A percentile compares a stretch with the other conserved stretches of the same genome.
phyloP scores from a whole-genome alignment of 2,888 invertebrate genomes.

The Hydropsyche betteni region DNA sequence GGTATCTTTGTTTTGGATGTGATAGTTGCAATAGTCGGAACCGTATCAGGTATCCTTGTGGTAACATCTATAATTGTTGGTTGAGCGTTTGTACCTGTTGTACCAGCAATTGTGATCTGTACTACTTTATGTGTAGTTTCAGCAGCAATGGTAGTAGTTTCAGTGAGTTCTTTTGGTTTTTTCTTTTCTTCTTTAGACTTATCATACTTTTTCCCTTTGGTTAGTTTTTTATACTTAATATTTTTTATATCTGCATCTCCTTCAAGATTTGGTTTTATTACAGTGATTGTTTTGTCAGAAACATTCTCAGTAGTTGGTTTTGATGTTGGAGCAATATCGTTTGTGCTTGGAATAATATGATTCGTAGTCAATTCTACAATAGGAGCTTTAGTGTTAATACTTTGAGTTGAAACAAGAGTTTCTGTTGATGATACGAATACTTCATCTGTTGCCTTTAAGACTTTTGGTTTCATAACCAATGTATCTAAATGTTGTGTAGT shows the following conservation, averaged over 20 bases:
- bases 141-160: not conserved
- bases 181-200: constrained; percentile 52
- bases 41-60: constrained; percentile 44
- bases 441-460: not conserved
- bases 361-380: not conserved
- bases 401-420: not conserved
- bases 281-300: constrained; percentile 12
- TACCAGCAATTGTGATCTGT: constrained; percentile 44
- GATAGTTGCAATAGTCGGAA: not conserved
- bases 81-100: constrained; percentile 34
- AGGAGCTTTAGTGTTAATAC: not conserved
- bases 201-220: constrained; percentile 51
- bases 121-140: constrained; percentile 46
- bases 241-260: constrained; percentile 41
- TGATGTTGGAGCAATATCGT: constrained; percentile 10
- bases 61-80: constrained; percentile 48
- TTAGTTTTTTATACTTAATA: constrained; percentile 44
- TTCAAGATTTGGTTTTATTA: constrained; percentile 19
- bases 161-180: constrained; percentile 44
- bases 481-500: constrained; percentile 14
- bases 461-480: constrained; percentile 38
- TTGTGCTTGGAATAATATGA: not conserved
- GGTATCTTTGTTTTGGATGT: not conserved
- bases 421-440: not conserved
- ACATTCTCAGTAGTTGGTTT: constrained; percentile 15